A percentile compares a stretch with the other conserved stretches of the same genome.
Evolutionary conservation across 2,113 vertebrate genomes (phyloP).

Genomic region (Hucho hucho): DNA sequence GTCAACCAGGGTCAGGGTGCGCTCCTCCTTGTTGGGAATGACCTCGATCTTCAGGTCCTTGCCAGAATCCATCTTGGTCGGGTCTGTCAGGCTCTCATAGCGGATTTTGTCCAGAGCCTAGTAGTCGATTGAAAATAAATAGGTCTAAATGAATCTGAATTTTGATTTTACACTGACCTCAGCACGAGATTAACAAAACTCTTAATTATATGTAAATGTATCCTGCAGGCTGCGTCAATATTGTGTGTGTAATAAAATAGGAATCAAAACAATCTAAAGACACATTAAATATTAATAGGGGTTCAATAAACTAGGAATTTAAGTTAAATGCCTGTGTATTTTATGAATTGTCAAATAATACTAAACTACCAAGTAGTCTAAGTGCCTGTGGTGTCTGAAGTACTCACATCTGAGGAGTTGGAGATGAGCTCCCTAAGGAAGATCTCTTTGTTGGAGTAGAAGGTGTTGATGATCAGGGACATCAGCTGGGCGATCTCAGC

Average conservation of each 20-base stretch:
- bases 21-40: slow-evolving; percentile 72
- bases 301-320: neutral
- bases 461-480: slow-evolving; percentile 84
- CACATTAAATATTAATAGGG: no score
- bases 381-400: neutral
- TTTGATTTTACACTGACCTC: neutral
- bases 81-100: slow-evolving; percentile 80
- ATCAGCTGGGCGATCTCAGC: slow-evolving; percentile 84
- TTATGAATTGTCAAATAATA: no score
- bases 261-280: no score
- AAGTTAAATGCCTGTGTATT: neutral
- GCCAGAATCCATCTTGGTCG: slow-evolving; percentile 74
- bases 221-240: neutral
- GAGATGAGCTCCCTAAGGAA: slow-evolving; percentile 82
- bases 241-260: neutral
- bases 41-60: slow-evolving; percentile 82
- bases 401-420: slow-evolving; percentile 81
- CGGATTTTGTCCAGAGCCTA: slow-evolving; percentile 82
- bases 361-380: neutral
- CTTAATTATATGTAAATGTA: neutral
- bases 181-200: no score
- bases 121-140: neutral
- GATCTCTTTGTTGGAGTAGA: slow-evolving; percentile 85
- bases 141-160: neutral
- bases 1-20: slow-evolving; percentile 72